phyloP scores from a whole-genome alignment of 2,797 vertebrate genomes.

The Artibeus jamaicensis region DNA sequence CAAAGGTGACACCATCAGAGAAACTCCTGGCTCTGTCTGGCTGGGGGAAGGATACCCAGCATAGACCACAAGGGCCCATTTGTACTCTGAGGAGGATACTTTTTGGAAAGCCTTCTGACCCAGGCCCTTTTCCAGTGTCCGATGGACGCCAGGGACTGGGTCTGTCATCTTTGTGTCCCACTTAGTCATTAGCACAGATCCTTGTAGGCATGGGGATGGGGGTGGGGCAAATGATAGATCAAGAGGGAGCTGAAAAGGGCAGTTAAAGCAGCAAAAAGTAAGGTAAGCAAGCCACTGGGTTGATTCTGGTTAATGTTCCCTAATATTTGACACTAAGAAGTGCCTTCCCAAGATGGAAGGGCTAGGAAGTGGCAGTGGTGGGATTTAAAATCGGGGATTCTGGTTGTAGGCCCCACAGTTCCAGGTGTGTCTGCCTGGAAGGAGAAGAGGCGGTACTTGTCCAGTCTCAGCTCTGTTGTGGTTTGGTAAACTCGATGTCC shows the following conservation, averaged over 20 bases:
- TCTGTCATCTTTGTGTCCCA: not conserved
- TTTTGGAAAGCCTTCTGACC: not conserved
- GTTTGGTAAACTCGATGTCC: not conserved
- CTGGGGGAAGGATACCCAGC: not conserved
- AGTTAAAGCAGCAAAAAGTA: not conserved
- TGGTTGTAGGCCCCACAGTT: not conserved
- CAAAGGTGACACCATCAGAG: not conserved
- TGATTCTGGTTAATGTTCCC: not conserved
- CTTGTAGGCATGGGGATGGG: not conserved
- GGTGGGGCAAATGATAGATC: not conserved
- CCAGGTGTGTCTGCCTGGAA: not conserved
- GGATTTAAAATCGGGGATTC: not conserved
- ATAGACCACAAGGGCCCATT: accelerated
- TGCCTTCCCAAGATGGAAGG: not conserved
- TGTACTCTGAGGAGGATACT: not conserved
- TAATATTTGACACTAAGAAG: not conserved
- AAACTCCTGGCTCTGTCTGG: not conserved
- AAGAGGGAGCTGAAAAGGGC: not conserved
- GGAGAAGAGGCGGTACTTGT: not conserved
- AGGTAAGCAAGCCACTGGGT: not conserved
- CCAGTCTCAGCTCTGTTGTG: not conserved
- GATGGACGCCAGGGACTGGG: not conserved
- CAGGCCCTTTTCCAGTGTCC: not conserved
- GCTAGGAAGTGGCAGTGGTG: not conserved
- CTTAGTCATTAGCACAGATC: not conserved